Evolutionary conservation across 1,140 invertebrate genomes (phyloP), one percentile per base, ranked within the genome.

Genomic region (Platorchestia sp.): DNA sequence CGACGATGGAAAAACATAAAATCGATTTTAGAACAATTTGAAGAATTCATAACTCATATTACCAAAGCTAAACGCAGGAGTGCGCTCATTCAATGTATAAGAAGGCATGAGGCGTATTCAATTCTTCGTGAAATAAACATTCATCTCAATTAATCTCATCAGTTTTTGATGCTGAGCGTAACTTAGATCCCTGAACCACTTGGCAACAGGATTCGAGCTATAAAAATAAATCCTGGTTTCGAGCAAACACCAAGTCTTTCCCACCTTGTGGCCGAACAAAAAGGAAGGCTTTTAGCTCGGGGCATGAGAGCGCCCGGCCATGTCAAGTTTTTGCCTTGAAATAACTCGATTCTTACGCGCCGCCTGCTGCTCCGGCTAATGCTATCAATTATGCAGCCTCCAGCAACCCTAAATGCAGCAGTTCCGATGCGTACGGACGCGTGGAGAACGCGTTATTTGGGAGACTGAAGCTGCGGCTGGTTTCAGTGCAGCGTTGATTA

Each of bases 371-470:
- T 75, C 59, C 59, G 27, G 36, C 59, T 75, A 75, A 75, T 75
- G 59, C 27, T 75, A 75, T 75, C 59, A 89, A 89, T 89, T 93
- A 93, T 93, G 91, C 91, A 93, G 91, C 91, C 45, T 93, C 43
- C 3, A 47, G 91, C 91, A 45, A 47, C 43, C 45, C 41, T 93
- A 47, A 93, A 45, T 44, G 45, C 36, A 36, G 45, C 14, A 47
- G 45, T 44, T 27, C 40, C 43, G 91, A 93, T 93, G 91, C 43
- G 0, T 93, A 93, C 43, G 45, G 91, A 47, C 91, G 91, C 91
- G 91, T 93, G 91, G 91, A 90, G 41, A 45, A 36, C 59, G 7
- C 87, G 87, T 89, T 89, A 89, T 75, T 75, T 75, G 59, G 59
- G 59, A 75, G 1, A 36, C 1, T 19, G 47, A 51, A 19, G 47